A percentile compares a stretch with the other conserved stretches of the same genome.
Evolutionary conservation across 2,113 vertebrate species (phyloP).

Genomic region (Syngnathus typhle): DNA sequence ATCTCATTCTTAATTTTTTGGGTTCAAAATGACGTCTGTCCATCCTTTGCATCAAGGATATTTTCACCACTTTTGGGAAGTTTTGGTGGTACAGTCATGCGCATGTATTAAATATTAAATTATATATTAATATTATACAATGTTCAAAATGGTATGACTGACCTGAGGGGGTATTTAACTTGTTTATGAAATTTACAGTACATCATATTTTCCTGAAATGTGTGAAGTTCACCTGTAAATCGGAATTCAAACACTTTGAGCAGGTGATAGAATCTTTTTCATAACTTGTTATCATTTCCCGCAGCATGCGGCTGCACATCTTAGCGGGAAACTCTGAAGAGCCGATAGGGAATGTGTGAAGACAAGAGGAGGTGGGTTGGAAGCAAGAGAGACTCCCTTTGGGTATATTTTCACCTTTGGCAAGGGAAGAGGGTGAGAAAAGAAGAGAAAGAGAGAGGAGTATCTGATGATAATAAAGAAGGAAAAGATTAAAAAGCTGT

Average conservation of each 20-base stretch:
- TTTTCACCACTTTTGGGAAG: too few species aligned
- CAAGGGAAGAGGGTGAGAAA: conserved; percentile 41
- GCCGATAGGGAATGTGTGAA: conserved; percentile 54
- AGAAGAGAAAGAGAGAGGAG: conserved; percentile 7
- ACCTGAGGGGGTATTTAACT: background rate
- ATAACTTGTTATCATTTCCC: conserved; percentile 38
- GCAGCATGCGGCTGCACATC: conserved; percentile 41
- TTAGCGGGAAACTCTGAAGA: conserved; percentile 49
- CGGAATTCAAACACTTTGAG: conserved; percentile 42
- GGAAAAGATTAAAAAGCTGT: conserved; percentile 10
- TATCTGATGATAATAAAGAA: background rate
- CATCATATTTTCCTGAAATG: background rate
- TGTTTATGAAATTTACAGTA: conserved; percentile 1
- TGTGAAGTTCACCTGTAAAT: background rate
- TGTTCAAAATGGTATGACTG: background rate
- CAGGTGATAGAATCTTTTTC: conserved; percentile 24
- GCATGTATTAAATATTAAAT: too few species aligned
- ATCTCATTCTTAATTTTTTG: too few species aligned
- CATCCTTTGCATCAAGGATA: too few species aligned
- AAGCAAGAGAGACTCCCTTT: conserved; percentile 37
- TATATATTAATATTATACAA: background rate
- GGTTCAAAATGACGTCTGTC: too few species aligned
- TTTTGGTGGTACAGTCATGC: too few species aligned
- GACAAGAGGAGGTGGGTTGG: conserved; percentile 22
- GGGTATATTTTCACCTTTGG: conserved; percentile 56